phyloP scores from a whole-genome alignment of 2,888 invertebrate species.

The Andricus curvator region DNA sequence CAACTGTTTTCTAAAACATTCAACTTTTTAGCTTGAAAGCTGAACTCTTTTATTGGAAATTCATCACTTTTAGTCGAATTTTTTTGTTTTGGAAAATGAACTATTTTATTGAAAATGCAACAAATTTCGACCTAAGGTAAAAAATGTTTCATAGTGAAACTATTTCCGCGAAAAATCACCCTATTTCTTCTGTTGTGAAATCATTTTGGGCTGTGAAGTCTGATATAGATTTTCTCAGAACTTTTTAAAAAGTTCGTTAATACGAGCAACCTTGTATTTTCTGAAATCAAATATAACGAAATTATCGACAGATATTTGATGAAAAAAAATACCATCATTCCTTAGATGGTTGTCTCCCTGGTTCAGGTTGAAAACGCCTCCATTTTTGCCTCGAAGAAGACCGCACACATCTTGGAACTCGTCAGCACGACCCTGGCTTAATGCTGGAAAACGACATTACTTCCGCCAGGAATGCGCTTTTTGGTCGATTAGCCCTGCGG shows the following conservation, averaged over 20 bases:
- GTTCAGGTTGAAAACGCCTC: slow-evolving; percentile 25
- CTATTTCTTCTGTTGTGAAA: too few species aligned
- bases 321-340: slow-evolving; percentile 11
- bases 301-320: slow-evolving; percentile 23
- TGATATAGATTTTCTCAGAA: not conserved
- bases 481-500: slow-evolving; percentile 74
- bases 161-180: too few species aligned
- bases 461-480: slow-evolving; percentile 71
- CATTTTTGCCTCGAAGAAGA: slow-evolving; percentile 22
- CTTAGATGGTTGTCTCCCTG: slow-evolving; percentile 21
- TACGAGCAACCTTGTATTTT: not conserved
- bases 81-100: too few species aligned
- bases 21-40: too few species aligned
- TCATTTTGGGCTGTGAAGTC: too few species aligned
- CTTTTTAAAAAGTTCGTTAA: slow-evolving; percentile 5
- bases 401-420: slow-evolving; percentile 32
- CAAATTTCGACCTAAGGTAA: too few species aligned
- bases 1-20: too few species aligned
- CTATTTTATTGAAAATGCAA: too few species aligned
- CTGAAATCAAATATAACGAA: not conserved
- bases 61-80: too few species aligned
- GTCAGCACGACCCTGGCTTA: slow-evolving; percentile 37
- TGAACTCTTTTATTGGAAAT: too few species aligned
- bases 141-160: too few species aligned
- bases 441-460: slow-evolving; percentile 64